These are phyloP conservation scores for Prionace glauca DNA, from an alignment of 2,797 vertebrate genomes.

Conservation along the genomic window DNA sequence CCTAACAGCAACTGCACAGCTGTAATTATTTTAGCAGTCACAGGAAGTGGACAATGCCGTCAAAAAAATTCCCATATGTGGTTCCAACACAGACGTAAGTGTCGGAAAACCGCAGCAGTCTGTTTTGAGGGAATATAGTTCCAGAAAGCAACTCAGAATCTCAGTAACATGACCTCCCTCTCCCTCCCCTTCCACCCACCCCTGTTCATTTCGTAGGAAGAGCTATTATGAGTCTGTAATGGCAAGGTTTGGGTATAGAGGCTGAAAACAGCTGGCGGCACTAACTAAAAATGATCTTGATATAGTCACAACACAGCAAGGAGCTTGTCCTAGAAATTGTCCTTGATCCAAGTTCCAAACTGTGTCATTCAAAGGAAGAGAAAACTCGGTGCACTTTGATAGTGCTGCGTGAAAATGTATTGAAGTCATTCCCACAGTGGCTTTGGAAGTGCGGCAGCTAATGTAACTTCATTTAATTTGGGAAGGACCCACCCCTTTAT, in stretches of 20 bases:
- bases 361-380: slow-evolving; percentile 14
- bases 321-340: slow-evolving; percentile 32
- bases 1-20: slow-evolving; percentile 25
- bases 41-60: slow-evolving; percentile 35
- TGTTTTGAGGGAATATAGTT: slow-evolving; percentile 12
- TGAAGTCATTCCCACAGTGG: not conserved
- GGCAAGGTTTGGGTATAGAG: not conserved
- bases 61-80: slow-evolving; percentile 34
- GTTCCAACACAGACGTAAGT: slow-evolving; percentile 20
- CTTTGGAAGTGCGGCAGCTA: not conserved
- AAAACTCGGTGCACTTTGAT: not conserved
- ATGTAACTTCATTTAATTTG: not conserved
- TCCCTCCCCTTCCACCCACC: slow-evolving; percentile 16
- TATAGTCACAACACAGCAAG: slow-evolving; percentile 13
- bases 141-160: slow-evolving; percentile 3
- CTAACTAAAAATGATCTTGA: not conserved
- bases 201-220: slow-evolving; percentile 43
- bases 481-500: not conserved
- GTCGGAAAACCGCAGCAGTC: slow-evolving; percentile 30
- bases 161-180: not conserved
- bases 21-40: slow-evolving; percentile 37
- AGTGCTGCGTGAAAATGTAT: not conserved
- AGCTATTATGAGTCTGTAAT: not conserved
- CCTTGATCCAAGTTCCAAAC: slow-evolving; percentile 25
- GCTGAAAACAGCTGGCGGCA: slow-evolving; percentile 2